phyloP scores from a whole-genome alignment of 2,888 invertebrate genomes.

The Phengaris alcon region DNA sequence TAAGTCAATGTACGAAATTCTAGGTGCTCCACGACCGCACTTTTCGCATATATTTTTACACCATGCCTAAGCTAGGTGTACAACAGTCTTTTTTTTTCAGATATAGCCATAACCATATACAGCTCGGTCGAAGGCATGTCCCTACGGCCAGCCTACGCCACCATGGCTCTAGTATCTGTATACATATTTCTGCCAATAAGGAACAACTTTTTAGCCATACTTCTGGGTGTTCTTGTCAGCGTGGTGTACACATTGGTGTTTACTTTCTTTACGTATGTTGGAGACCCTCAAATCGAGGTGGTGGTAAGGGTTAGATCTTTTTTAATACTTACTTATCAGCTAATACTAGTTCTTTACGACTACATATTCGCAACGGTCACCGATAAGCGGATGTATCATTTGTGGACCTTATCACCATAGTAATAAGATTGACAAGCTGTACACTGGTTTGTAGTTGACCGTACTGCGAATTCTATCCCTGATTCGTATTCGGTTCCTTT shows the following conservation, averaged over 20 bases:
- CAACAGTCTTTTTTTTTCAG: slow-evolving; percentile 55
- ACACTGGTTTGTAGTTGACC: no score
- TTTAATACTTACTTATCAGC: background rate
- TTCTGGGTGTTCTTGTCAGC: slow-evolving; percentile 85
- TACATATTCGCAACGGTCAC: no score
- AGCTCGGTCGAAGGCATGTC: slow-evolving; percentile 75
- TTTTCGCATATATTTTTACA: no score
- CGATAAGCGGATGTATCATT: no score
- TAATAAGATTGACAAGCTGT: no score
- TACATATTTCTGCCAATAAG: slow-evolving; percentile 92
- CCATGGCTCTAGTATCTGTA: slow-evolving; percentile 86
- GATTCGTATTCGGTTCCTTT: no score
- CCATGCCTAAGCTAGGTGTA: no score
- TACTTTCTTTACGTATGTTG: slow-evolving; percentile 61
- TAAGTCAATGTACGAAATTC: no score
- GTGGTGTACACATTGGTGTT: slow-evolving; percentile 79
- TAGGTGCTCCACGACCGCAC: no score
- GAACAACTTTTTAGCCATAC: slow-evolving; percentile 83
- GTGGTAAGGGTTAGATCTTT: slow-evolving; percentile 55
- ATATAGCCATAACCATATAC: slow-evolving; percentile 83
- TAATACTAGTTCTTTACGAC: background rate
- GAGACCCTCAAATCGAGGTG: slow-evolving; percentile 51
- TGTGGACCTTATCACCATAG: no score
- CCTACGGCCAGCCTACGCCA: slow-evolving; percentile 84
- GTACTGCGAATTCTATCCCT: no score